These are phyloP conservation scores for Cataglyphis cursor DNA, from an alignment of 2,888 invertebrate species.

Conservation along the genomic window DNA sequence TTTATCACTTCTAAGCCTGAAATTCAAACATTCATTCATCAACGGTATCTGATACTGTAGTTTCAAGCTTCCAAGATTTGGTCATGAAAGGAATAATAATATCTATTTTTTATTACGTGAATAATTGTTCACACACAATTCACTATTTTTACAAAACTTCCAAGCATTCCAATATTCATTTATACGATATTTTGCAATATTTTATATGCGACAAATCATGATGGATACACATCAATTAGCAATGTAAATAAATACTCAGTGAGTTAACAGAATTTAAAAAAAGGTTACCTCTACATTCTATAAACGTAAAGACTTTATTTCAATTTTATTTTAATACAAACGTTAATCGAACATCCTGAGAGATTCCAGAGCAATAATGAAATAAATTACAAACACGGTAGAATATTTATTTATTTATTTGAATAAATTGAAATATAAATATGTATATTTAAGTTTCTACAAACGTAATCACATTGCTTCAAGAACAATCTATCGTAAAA, in stretches of 20 bases:
- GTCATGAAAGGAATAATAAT: not conserved
- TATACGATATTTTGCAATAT: not conserved
- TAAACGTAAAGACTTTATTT: not conserved
- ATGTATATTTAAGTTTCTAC: not conserved
- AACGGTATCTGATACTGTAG: constrained; percentile 2
- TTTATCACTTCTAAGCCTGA: constrained; percentile 43
- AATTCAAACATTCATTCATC: constrained; percentile 58
- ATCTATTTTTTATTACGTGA: not conserved
- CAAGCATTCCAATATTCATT: constrained; percentile 6
- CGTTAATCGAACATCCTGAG: not conserved
- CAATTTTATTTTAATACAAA: not conserved
- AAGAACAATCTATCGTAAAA: not conserved
- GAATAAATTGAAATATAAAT: not conserved
- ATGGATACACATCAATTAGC: not conserved
- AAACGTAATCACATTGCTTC: not conserved
- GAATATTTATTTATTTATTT: not conserved
- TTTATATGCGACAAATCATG: not conserved
- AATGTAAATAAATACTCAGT: constrained; percentile 11
- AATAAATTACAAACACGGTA: not conserved
- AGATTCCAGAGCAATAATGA: not conserved
- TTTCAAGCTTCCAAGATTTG: not conserved
- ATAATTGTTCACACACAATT: not conserved
- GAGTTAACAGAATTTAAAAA: constrained; percentile 5
- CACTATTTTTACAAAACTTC: not conserved
- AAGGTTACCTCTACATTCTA: not conserved